Conservation (phyloP, 2,797 vertebrate genomes). For the Spondyliosoma cantharus region DNA sequence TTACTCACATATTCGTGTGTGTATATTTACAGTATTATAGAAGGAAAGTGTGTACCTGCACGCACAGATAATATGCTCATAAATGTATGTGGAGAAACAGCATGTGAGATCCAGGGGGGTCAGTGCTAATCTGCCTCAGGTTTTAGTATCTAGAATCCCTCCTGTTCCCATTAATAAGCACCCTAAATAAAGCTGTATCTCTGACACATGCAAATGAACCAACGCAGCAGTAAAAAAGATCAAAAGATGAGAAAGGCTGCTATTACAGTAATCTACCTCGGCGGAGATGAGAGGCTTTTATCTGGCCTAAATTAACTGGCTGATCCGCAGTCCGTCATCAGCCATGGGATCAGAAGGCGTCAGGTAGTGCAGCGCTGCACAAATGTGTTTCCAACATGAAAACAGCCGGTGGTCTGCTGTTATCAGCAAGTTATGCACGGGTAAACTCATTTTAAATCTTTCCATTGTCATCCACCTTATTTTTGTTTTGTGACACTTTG, state of each 20-base stretch:
- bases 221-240: constrained; percentile 81
- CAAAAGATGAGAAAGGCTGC: constrained; percentile 83
- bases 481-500: constrained; percentile 21
- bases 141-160: constrained; percentile 79
- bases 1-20: constrained; percentile 5
- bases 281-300: constrained; percentile 81
- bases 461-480: constrained; percentile 52
- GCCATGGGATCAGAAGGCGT: constrained; percentile 70
- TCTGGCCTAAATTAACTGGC: constrained; percentile 82
- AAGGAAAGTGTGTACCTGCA: constrained; percentile 41
- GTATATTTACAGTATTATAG: constrained; percentile 38
- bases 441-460: constrained; percentile 70
- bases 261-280: constrained; percentile 83
- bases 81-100: constrained; percentile 63
- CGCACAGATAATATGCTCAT: constrained; percentile 49
- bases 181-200: constrained; percentile 82
- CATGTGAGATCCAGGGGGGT: constrained; percentile 74
- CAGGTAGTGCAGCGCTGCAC: constrained; percentile 69
- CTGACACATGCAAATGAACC: constrained; percentile 86
- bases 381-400: constrained; percentile 75
- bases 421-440: constrained; percentile 60
- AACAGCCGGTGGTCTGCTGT: constrained; percentile 70
- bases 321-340: constrained; percentile 81
- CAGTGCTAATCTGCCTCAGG: constrained; percentile 81
- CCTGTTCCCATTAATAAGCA: constrained; percentile 82